Evolutionary conservation across 2,113 vertebrate genomes (phyloP).

Genomic region (Mola mola): DNA sequence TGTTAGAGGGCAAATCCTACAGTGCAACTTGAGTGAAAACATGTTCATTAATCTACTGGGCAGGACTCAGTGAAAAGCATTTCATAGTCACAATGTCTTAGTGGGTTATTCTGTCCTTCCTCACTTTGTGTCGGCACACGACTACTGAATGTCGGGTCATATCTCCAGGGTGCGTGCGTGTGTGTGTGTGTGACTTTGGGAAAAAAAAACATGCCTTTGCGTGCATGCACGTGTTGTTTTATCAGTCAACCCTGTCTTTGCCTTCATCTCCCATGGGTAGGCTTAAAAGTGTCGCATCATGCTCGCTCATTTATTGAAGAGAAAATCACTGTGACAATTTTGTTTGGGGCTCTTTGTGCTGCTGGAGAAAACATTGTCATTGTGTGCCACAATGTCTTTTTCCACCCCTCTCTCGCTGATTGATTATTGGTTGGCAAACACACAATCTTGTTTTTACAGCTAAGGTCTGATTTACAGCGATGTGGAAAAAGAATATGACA

Average conservation of each 20-base stretch:
- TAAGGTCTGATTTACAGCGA: constrained; percentile 28
- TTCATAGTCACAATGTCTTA: constrained; percentile 75
- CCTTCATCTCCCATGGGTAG: constrained; percentile 57
- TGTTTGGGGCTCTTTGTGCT: constrained; percentile 63
- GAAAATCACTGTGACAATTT: constrained; percentile 70
- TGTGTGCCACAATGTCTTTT: constrained; percentile 49
- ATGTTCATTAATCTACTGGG: constrained; percentile 76
- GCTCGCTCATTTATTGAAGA: constrained; percentile 62
- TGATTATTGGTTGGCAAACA: constrained; percentile 55
- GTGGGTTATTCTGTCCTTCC: constrained; percentile 60
- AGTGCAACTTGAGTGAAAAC: constrained; percentile 74
- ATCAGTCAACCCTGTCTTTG: constrained; percentile 65
- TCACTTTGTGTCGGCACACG: constrained; percentile 39
- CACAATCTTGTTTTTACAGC: constrained; percentile 28
- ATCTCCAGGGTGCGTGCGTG: constrained; percentile 56
- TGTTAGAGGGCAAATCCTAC: constrained; percentile 76
- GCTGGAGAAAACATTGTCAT: constrained; percentile 67
- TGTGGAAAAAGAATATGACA: constrained; percentile 8
- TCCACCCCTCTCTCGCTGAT: constrained; percentile 26
- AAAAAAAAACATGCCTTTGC: constrained; percentile 9
- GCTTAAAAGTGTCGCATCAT: constrained; percentile 51
- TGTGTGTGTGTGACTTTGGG: constrained; percentile 6
- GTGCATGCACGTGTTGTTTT: constrained; percentile 67
- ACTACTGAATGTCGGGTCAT: constrained; percentile 66
- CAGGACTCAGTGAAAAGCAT: constrained; percentile 65